Evolutionary conservation across 2,113 vertebrate genomes (phyloP).

Genomic region (Tachuris rubrigastra): DNA sequence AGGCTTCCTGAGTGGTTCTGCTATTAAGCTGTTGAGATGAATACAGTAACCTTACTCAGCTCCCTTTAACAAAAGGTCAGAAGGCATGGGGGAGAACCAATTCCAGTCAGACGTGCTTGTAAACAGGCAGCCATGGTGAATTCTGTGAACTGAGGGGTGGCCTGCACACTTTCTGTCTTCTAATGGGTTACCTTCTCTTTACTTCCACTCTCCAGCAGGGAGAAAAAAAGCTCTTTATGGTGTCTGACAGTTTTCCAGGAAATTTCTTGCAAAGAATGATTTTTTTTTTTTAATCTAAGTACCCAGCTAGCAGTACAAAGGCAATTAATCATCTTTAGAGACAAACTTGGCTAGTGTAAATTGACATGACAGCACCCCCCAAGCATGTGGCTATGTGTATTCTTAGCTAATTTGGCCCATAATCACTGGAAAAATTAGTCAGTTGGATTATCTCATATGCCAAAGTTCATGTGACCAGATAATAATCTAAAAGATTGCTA

Average conservation of each 20-base stretch:
- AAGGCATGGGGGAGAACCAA: not conserved
- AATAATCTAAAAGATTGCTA: not conserved
- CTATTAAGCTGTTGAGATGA: not conserved
- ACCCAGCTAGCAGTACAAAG: not conserved
- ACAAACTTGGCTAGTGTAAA: not conserved
- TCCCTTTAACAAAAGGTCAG: not conserved
- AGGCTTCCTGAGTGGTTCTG: not conserved
- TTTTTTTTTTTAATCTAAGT: not conserved
- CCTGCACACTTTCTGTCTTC: not conserved
- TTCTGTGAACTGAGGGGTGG: not conserved
- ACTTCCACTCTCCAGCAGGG: not conserved
- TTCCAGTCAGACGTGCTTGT: not conserved
- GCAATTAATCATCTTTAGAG: not conserved
- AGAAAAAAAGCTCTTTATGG: not conserved
- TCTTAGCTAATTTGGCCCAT: not conserved
- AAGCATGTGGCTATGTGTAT: not conserved
- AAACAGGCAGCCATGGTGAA: not conserved
- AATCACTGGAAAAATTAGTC: not conserved
- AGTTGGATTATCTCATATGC: conserved; percentile 15
- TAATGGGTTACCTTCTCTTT: not conserved
- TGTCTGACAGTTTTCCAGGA: not conserved
- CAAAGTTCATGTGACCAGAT: not conserved
- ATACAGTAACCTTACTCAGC: not conserved
- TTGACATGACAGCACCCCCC: not conserved
- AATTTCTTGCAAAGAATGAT: not conserved